Evolutionary conservation across 2,113 vertebrate genomes (phyloP).

Genomic region (Heliornis fulica): DNA sequence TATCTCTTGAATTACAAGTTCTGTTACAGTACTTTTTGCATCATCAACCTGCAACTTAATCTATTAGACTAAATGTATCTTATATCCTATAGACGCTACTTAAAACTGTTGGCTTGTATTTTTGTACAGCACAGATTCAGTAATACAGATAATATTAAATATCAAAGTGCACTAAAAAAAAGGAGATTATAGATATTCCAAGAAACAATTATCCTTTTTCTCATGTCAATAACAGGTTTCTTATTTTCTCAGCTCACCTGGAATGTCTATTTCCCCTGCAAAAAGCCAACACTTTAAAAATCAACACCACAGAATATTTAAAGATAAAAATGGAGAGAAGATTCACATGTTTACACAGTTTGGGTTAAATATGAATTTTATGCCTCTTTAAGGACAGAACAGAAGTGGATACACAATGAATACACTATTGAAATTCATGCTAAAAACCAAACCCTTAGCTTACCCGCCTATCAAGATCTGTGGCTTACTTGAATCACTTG

Average conservation of each 20-base stretch:
- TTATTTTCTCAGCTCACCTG: not conserved
- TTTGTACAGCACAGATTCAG: not conserved
- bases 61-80: not conserved
- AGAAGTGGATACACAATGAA: not conserved
- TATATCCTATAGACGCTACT: not conserved
- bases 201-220: not conserved
- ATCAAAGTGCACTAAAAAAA: not conserved
- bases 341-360: not conserved
- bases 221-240: not conserved
- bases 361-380: not conserved
- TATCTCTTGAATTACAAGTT: not conserved
- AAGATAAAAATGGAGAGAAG: not conserved
- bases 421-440: not conserved
- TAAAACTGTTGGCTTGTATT: not conserved
- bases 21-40: not conserved
- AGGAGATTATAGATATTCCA: not conserved
- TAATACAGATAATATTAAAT: not conserved
- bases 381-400: not conserved
- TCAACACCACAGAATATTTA: not conserved
- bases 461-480: slow-evolving; percentile 80
- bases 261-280: not conserved
- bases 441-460: slow-evolving; percentile 30
- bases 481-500: slow-evolving; percentile 55
- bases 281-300: not conserved
- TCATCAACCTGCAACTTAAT: not conserved